Conservation (phyloP, 2,797 vertebrate genomes). For the Clarias fuscus region DNA sequence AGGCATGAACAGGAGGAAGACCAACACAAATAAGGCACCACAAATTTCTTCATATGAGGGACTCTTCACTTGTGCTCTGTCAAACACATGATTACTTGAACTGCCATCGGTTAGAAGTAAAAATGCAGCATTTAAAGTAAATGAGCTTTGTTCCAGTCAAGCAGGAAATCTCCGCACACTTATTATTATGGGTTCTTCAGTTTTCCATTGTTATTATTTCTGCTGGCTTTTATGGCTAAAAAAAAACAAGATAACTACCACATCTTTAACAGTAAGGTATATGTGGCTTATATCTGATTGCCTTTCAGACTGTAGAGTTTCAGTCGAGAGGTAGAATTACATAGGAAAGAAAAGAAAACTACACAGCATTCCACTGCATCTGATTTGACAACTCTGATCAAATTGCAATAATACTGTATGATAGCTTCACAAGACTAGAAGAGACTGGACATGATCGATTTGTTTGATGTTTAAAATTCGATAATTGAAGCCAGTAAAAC, state of each 20-base stretch:
- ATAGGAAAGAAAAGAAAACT: conserved; percentile 15
- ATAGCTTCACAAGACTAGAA: conserved; percentile 14
- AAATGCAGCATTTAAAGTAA: conserved; percentile 25
- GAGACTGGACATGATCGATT: conserved; percentile 7
- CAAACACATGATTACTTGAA: conserved; percentile 30
- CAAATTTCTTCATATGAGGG: conserved; percentile 52
- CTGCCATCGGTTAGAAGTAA: conserved; percentile 10
- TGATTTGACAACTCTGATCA: conserved; percentile 26
- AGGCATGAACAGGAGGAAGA: conserved; percentile 50
- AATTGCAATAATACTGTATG: conserved; percentile 51
- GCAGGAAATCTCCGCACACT: not conserved
- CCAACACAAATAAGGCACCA: conserved; percentile 62
- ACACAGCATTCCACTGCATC: conserved; percentile 3
- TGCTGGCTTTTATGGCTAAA: conserved; percentile 28
- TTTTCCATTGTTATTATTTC: conserved; percentile 4
- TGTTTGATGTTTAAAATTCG: not conserved
- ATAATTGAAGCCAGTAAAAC: conserved; percentile 18
- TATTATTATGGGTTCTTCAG: not conserved
- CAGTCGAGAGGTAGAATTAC: conserved; percentile 49
- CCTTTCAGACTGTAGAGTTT: conserved; percentile 36
- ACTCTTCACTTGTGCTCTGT: conserved; percentile 28
- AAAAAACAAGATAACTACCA: conserved; percentile 3
- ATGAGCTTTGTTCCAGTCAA: conserved; percentile 9
- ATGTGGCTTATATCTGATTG: conserved; percentile 30
- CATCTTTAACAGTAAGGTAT: conserved; percentile 4